Percentiles rank a stretch among this genome's conserved stretches.
These are phyloP conservation scores for Chromoteleia sp. DNA, from an alignment of 2,888 invertebrate species.

Conservation along the genomic window DNA sequence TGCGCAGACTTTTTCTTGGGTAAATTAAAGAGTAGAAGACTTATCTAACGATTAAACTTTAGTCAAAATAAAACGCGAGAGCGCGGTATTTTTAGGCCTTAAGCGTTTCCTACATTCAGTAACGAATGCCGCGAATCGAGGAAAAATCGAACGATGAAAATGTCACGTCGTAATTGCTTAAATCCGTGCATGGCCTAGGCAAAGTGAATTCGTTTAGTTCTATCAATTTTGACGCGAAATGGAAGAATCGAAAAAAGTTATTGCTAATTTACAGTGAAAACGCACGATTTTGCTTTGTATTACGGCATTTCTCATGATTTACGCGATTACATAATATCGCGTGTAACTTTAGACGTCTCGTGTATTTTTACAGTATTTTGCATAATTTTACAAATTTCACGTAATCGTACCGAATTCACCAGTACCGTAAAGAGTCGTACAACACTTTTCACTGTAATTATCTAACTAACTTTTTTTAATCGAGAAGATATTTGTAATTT, in stretches of 20 bases:
- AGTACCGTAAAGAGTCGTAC: too few relatives aligned
- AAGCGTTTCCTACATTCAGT: conserved; percentile 22
- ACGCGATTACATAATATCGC: too few relatives aligned
- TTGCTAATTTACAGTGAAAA: not conserved
- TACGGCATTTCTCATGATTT: too few relatives aligned
- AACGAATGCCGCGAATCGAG: not conserved
- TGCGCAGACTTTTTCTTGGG: too few relatives aligned
- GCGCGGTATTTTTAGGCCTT: conserved; percentile 35
- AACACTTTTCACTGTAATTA: not conserved
- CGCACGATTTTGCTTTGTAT: too few relatives aligned
- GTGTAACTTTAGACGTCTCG: too few relatives aligned
- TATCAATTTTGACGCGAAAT: too few relatives aligned
- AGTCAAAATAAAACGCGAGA: conserved; percentile 19
- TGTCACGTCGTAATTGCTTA: conserved; percentile 15
- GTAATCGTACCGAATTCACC: too few relatives aligned
- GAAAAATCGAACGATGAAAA: conserved; percentile 6
- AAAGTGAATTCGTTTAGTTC: too few relatives aligned
- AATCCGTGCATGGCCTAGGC: conserved; percentile 35
- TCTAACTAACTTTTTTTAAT: not conserved
- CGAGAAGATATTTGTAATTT: conserved; percentile 26
- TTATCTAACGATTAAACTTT: conserved; percentile 49
- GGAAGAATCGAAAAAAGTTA: too few relatives aligned
- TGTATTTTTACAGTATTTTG: too few relatives aligned
- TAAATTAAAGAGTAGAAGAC: conserved; percentile 60
- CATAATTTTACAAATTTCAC: too few relatives aligned